Conservation (phyloP, 1,140 invertebrate species). For the Camponotus pennsylvanicus region DNA sequence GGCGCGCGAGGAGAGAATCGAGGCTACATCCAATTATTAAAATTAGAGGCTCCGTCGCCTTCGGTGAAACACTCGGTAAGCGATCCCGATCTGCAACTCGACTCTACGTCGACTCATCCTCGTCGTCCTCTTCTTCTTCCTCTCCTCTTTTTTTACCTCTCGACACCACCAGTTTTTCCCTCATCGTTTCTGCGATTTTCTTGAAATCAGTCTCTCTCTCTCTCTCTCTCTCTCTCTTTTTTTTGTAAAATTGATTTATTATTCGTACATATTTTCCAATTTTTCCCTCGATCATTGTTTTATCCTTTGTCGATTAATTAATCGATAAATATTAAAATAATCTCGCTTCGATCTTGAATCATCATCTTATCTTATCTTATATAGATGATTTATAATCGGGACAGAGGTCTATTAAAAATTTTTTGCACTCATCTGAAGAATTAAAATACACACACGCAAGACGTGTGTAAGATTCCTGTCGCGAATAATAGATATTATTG, state of each 20-base stretch:
- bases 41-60: slow-evolving; percentile 82
- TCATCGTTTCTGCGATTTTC: slow-evolving; percentile 45
- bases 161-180: background rate
- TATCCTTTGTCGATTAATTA: too few relatives aligned
- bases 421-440: too few relatives aligned
- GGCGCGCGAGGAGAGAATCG: slow-evolving; percentile 71
- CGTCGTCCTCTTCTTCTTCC: background rate
- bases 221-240: background rate
- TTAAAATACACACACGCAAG: too few relatives aligned
- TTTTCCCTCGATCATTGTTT: slow-evolving; percentile 14
- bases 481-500: too few relatives aligned
- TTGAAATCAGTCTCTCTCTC: background rate
- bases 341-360: too few relatives aligned
- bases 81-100: slow-evolving; percentile 60
- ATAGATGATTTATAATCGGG: too few relatives aligned
- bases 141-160: background rate
- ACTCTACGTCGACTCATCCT: slow-evolving; percentile 19
- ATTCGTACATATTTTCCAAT: slow-evolving; percentile 8
- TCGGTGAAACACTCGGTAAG: slow-evolving; percentile 75
- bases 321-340: too few relatives aligned
- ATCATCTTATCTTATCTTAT: too few relatives aligned
- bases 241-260: background rate
- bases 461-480: too few relatives aligned
- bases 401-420: too few relatives aligned
- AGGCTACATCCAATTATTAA: slow-evolving; percentile 82